Evolutionary conservation across 2,113 vertebrate genomes (phyloP), one percentile per base, ranked within the genome.

Genomic region (Pogonocichla stellata): DNA sequence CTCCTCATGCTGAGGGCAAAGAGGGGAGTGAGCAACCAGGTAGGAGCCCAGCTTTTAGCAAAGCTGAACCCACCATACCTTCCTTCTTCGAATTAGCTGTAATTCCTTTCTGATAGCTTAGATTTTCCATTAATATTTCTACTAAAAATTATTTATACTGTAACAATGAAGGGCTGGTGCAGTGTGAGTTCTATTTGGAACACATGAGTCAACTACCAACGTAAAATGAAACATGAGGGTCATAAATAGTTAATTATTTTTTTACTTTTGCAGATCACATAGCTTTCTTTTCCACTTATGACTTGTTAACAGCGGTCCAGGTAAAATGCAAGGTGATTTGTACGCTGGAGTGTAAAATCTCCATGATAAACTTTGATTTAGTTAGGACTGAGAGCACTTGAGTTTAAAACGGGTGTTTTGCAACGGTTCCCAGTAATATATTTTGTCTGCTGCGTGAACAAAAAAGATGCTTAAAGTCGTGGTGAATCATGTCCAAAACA

Each of bases 381-480:
- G 25, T 10, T 80, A 65, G 8, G 28, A 34, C 19, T 60, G 14
- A 77, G 53, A 90, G 5, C 47, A 71, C 6, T 71, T 74, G 42
- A 84, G 9, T 81, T 81, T 81, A 88, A 93, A 85, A 62, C 26
- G 36, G 9, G 9, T 70, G 16, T 81, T 95, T 88, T 90, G 13
- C 23, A 90, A 45, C 2, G 19, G n/a, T 56, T 73, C 38, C 38
- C 17, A 58, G 19, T 29, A 90, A 64, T 61, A 38, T 12, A 36
- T 10, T 40, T 73, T 62, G 4, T 31, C 29, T 66, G 13, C 29
- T 62, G 29, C 3, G 10, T 12, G 13, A 65, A 67, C 3, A 86
- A 40, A 87, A 72, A 54, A 38, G 10, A 42, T 16, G 26, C 53
- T 75, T 79, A 24, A 82, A 92, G 17, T 17, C 8, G 28, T 12